phyloP scores from a whole-genome alignment of 2,888 invertebrate genomes.

The Bimastos eiseni region DNA sequence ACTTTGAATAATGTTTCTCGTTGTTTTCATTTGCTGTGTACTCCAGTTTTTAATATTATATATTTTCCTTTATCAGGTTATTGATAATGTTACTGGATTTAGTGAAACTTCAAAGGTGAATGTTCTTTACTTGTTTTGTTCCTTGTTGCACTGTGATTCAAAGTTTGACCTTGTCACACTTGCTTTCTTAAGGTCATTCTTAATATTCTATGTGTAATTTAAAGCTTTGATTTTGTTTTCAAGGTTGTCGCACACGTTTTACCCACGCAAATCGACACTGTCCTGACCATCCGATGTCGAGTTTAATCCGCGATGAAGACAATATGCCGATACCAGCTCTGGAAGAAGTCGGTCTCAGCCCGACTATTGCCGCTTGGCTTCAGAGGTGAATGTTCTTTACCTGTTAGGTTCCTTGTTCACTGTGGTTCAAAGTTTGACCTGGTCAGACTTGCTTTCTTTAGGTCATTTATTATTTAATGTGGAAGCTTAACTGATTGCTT shows the following conservation, averaged over 20 bases:
- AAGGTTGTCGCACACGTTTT: slow-evolving; percentile 70
- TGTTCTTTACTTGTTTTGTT: background rate
- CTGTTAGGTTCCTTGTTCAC: too few species aligned
- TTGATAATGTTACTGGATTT: background rate
- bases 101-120: slow-evolving; percentile 32
- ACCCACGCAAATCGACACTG: slow-evolving; percentile 79
- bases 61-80: too few species aligned
- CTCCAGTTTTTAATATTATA: background rate
- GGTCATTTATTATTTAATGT: too few species aligned
- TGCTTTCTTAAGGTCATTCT: too few species aligned
- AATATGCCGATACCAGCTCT: slow-evolving; percentile 30
- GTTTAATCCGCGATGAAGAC: slow-evolving; percentile 59
- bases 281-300: slow-evolving; percentile 72
- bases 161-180: too few species aligned
- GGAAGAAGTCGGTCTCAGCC: slow-evolving; percentile 21
- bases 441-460: too few species aligned
- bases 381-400: slow-evolving; percentile 28
- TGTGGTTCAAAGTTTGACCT: too few species aligned
- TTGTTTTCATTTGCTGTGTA: too few species aligned
- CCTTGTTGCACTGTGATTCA: too few species aligned
- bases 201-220: too few species aligned
- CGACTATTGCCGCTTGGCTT: slow-evolving; percentile 38
- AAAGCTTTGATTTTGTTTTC: background rate
- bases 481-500: too few species aligned
- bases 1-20: too few species aligned